Base-by-base conservation (phyloP, 1,140 invertebrate species). In the Brachionus asplanchnoidis region DNA sequence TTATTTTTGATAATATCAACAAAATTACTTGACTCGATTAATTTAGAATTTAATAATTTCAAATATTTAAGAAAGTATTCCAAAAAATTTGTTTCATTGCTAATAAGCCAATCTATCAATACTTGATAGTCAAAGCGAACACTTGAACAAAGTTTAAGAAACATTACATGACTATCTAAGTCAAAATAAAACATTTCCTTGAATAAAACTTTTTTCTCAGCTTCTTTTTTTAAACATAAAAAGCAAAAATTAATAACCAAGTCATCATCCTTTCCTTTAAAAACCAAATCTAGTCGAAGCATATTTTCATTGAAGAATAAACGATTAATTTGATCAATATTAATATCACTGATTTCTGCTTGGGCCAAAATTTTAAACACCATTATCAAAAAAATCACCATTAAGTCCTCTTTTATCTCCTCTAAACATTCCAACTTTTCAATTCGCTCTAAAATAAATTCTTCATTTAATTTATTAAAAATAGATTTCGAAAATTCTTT, bases 11-110 rank as follows among this genome's bases (percentile, higher is more conserved):
- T 42, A 17, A 3, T 7, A 42, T 42, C 3, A 44, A 42, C n/a
- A 42, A 20, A 40, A 42, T 32, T 32, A 40, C 12, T 23, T 32
- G 9, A n/a, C 32, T 68, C 14, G 20, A n/a, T 7, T 5, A 73
- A 42, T 40, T 73, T 42, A 42, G 36, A 73, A 9, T 73, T 40
- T 42, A 73, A 42, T 8, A 42, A 42, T 32, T 73, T 73, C n/a
- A 73, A 73, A 40, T 73, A 73, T 44, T 73, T 73, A 9, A 73
- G 17, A 42, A 73, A 73, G 32, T 73, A 73, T 40, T 73, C 68
- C 36, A 73, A 73, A 73, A 73, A 73, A 73, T 44, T 73, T 14
- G 68, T 73, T 42, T 73, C 68, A 73, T 73, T 73, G 32, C 14
- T 73, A 40, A 73, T 73, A 23, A 73, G 36, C 68, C 68, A 73